Percentiles rank a stretch among this genome's conserved stretches.
Conservation (phyloP, 2,888 invertebrate genomes). For the Chalcosyrphus nemorum region DNA sequence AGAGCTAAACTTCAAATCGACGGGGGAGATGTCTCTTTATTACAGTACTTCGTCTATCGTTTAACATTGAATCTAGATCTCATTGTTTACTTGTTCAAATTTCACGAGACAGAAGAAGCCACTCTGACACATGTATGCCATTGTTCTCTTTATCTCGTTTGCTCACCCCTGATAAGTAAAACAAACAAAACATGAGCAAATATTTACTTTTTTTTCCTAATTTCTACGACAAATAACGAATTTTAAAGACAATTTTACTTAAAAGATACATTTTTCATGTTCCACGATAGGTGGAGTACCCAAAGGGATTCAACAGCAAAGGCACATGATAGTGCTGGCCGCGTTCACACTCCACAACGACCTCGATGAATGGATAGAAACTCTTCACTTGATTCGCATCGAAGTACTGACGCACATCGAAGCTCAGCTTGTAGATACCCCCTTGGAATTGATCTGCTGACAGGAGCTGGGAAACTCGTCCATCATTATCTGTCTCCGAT, state of each 20-base stretch:
- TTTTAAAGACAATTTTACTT: neutral
- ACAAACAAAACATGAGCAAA: neutral
- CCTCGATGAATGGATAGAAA: conserved; percentile 90
- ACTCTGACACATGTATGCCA: neutral
- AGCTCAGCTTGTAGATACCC: conserved; percentile 89
- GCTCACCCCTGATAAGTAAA: conserved; percentile 6
- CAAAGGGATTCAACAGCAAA: conserved; percentile 88
- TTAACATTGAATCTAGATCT: too few species aligned
- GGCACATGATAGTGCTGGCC: conserved; percentile 90
- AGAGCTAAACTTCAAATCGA: too few species aligned
- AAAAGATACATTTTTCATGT: conserved; percentile 81
- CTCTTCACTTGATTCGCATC: conserved; percentile 84
- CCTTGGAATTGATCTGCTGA: conserved; percentile 84
- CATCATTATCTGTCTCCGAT: conserved; percentile 86
- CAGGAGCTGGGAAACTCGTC: conserved; percentile 86
- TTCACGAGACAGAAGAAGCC: too few species aligned
- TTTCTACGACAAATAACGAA: neutral
- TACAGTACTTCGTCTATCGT: too few species aligned
- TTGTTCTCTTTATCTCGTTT: neutral
- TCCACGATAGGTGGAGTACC: conserved; percentile 90
- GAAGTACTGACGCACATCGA: conserved; percentile 89
- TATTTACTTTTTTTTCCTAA: neutral
- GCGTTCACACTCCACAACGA: conserved; percentile 87
- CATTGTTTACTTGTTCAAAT: too few species aligned
- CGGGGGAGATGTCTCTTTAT: too few species aligned